Evolutionary conservation across 2,113 vertebrate genomes (phyloP).

Genomic region (Mesembrinibis cayennensis): DNA sequence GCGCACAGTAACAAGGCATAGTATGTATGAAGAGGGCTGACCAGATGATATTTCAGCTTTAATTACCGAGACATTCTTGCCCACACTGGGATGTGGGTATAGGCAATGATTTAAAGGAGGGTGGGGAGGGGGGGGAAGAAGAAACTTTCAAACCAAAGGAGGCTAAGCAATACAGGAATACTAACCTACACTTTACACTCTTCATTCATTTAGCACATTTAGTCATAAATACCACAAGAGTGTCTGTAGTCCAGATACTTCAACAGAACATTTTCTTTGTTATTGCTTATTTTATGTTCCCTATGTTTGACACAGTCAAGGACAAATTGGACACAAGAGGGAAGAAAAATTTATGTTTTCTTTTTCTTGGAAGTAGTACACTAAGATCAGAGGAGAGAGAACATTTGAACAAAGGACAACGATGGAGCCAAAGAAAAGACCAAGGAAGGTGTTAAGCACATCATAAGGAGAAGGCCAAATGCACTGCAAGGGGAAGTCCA

Average conservation of each 20-base stretch:
- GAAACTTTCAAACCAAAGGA: not conserved
- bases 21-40: not conserved
- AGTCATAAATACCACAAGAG: not conserved
- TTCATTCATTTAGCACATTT: not conserved
- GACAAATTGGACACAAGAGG: not conserved
- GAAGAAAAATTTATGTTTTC: not conserved
- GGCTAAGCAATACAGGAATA: not conserved
- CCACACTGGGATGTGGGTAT: not conserved
- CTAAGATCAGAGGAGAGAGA: not conserved
- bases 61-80: not conserved
- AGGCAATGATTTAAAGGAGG: not conserved
- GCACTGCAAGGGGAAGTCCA: not conserved
- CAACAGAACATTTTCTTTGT: not conserved
- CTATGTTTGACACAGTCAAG: not conserved
- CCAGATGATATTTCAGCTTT: not conserved
- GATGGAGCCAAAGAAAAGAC: not conserved
- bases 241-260: not conserved
- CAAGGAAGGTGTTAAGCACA: not conserved
- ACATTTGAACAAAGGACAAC: not conserved
- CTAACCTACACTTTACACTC: not conserved
- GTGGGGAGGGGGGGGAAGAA: too few relatives aligned
- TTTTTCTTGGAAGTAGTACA: constrained; percentile 20
- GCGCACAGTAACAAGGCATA: not conserved
- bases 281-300: not conserved
- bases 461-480: not conserved